Base-by-base conservation (phyloP, 2,888 invertebrate genomes). In the Scaptomyza parva region DNA sequence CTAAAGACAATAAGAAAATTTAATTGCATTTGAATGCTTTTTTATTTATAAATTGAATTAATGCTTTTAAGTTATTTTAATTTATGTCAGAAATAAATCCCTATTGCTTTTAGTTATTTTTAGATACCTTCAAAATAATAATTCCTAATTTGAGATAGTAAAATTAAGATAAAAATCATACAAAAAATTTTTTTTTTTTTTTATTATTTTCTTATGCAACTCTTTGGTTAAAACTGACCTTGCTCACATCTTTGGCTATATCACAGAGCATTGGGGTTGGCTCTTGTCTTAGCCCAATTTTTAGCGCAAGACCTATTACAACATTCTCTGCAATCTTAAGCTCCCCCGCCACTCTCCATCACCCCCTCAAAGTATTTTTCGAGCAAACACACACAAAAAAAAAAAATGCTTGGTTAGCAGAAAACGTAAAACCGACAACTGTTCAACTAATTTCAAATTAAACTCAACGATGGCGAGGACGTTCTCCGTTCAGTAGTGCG, bases 371-470 rank as follows among this genome's bases (percentile, higher is more conserved):
- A 43, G 59, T 79, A 64, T 76, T 17, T 17, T 37, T 73, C 65
- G 67, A 70, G 54, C 64, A 70, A 50, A 58, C 44, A 37, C 12
- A 30, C 12, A 12, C 2, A 30, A 30, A 30, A n/a, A 33, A 37
- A 33, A 33, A 67, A 78, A 80, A 71, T 65, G 78, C 78, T 78
- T 75, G 58, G 62, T 61, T 63, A 33, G 78, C 80, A 71, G 45
- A 80, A 78, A 78, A 64, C 61, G 45, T 57, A 58, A 59, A 68
- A 65, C 71, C 71, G 75, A 67, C 78, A 78, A 81, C 63, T 79
- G 81, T 76, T 79, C 78, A 79, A 81, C 78, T 79, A 79, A 79
- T 79, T 79, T 79, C 75, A 78, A 79, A 79, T 79, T 79, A 79
- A 80, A 78, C 78, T 80, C 75, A 74, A 80, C 64, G 80, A 71